A percentile compares a stretch with the other conserved stretches of the same genome.
Conservation (phyloP, 2,888 invertebrate species). For the Drosophila phalerata region DNA sequence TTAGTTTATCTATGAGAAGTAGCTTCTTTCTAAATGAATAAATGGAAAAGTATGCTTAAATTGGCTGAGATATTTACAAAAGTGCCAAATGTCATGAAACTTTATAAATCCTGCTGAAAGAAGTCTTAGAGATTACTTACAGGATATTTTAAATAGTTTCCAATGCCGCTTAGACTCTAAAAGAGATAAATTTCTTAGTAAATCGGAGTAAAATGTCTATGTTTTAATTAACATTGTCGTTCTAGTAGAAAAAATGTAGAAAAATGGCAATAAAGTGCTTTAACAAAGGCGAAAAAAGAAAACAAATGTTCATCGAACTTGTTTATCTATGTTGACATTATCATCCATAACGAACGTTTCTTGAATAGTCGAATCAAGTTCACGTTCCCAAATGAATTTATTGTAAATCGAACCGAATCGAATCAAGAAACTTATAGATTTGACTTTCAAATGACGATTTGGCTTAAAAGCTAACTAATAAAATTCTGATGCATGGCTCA, state of each 20-base stretch:
- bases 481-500: slow-evolving; percentile 23
- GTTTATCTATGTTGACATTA: slow-evolving; percentile 36
- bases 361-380: slow-evolving; percentile 58
- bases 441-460: slow-evolving; percentile 64
- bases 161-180: background rate
- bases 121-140: too few relatives aligned
- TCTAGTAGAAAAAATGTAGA: slow-evolving; percentile 5
- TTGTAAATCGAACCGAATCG: slow-evolving; percentile 39
- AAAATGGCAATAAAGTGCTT: slow-evolving; percentile 7
- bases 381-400: slow-evolving; percentile 46
- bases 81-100: too few relatives aligned
- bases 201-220: slow-evolving; percentile 21
- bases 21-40: background rate
- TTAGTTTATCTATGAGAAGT: background rate
- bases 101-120: too few relatives aligned
- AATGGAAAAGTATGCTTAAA: too few relatives aligned
- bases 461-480: slow-evolving; percentile 25
- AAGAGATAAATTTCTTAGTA: slow-evolving; percentile 17
- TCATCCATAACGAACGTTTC: slow-evolving; percentile 53
- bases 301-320: slow-evolving; percentile 49
- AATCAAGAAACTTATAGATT: slow-evolving; percentile 62
- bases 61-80: background rate
- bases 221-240: slow-evolving; percentile 40
- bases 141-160: background rate
- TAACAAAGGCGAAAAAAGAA: slow-evolving; percentile 7